Base-by-base conservation (phyloP, 2,113 vertebrate genomes). In the Coracopsis vasa region DNA sequence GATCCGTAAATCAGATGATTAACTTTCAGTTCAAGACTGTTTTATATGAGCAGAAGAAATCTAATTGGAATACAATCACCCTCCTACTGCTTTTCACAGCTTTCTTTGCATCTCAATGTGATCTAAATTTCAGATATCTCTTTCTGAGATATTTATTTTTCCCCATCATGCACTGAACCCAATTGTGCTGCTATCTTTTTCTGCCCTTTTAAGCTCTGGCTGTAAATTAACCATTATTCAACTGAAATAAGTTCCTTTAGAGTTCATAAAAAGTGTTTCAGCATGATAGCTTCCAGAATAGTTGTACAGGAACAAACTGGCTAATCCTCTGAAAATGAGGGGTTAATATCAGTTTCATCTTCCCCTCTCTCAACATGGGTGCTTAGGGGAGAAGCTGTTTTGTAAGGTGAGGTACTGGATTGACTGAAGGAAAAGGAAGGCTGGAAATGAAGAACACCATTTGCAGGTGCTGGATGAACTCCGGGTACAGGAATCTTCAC, bases 121-220 rank as follows among this genome's bases (percentile, higher is more conserved):
- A 97, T 97, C 94, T 97, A 95, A 97, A 98, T 98, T 97, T 97
- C 96, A 98, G 98, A 98, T 97, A 93, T 47, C 64, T 89, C 94
- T 96, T 97, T 95, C 90, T 84, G 90, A 93, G 95, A 97, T 89
- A 95, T 97, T 97, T 97, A 96, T 97, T 98, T 98, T 98, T 85
- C 87, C 92, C 80, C 74, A 92, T 95, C 90, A 94, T 95, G 64
- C 48, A 81, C 72, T 91, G 95, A 92, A 95, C 70, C 62, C 95
- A 97, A 96, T 96, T 96, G 93, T 69, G 29, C 94, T 82, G 92
- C 90, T 97, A 96, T 97, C 95, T 94, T 97, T 94, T 96, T 67
- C 81, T 96, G 88, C 73, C 95, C 83, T 97, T 97, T 96, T 95
- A 83, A 97, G 85, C 90, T 95, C 93, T 94, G 77, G 80, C 80